Base-by-base conservation (phyloP, 2,888 invertebrate species). In the Oligia latruncula region DNA sequence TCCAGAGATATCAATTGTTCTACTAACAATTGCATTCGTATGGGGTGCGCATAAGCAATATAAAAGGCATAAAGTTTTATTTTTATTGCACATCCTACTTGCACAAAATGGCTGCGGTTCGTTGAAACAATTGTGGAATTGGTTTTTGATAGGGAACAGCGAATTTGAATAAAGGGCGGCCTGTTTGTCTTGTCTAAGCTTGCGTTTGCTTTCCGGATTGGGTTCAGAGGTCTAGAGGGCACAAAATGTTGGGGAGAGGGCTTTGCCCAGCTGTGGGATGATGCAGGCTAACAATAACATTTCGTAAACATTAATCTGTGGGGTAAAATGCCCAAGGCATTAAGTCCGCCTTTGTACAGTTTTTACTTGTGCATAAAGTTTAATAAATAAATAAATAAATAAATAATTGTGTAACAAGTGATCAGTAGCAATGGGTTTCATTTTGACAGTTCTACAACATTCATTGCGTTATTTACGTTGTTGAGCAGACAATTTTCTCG, bases 11-110 rank as follows among this genome's bases (percentile, higher is more conserved):
- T 82, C 84, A 89, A 90, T 88, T 81, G 82, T 72, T 75, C 76
- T 78, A 73, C 74, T 43, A 73, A 72, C 60, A 91, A 92, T 91
- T 91, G 88, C 88, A 88, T 88, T 81, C 78, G 40, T 73, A 80
- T 82, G 72, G 86, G 88, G 89, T 88, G 82, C 83, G 82, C 71
- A 72, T 77, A 58, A 76, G 85, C 92, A 95, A 95, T 95, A 88
- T 90, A 94, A 93, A 92, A 93, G 83, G 86, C 93, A 94, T 95
- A 94, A 94, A 92, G 88, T 83, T 92, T 91, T 90, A 92, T 92
- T 92, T 93, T 93, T 93, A 93, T 91, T 91, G 90, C 90, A 87
- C 90, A 90, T 90, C 90, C 89, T 88, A 88, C 84, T 91, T 87
- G 83, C 64, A 52, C 71, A 78, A 78, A 80, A 80, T 82, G 71